Evolutionary conservation across 2,797 vertebrate genomes (phyloP).

Genomic region (Merluccius polli): DNA sequence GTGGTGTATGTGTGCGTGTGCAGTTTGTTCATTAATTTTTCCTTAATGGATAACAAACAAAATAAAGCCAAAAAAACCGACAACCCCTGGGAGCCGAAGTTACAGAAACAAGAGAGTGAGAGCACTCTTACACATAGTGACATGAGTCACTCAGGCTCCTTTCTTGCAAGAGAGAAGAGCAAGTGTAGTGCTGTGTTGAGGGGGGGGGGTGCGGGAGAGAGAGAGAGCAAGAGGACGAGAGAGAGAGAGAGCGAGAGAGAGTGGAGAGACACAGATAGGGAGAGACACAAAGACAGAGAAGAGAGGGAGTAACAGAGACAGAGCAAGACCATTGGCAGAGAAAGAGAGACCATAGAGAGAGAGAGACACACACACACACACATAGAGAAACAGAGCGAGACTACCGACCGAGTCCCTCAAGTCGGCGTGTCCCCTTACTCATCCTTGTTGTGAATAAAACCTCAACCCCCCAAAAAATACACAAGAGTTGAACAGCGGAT

Average conservation of each 20-base stretch:
- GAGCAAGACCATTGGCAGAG: background rate
- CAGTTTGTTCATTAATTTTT: background rate
- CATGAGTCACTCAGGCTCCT: background rate
- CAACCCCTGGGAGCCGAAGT: background rate
- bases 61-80: background rate
- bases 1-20: background rate
- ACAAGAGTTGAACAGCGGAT: background rate
- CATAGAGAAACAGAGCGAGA: background rate
- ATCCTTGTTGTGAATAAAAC: background rate
- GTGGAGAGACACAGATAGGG: background rate
- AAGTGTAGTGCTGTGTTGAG: background rate
- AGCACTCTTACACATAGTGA: background rate
- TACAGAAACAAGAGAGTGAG: background rate
- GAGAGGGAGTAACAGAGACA: background rate
- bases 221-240: background rate
- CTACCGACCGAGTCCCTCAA: background rate
- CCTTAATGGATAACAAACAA: too few species aligned
- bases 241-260: background rate
- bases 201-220: background rate
- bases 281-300: background rate
- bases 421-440: background rate
- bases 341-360: too few species aligned
- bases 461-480: background rate
- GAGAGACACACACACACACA: too few species aligned
- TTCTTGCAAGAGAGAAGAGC: background rate